Evolutionary conservation across 2,797 vertebrate species (phyloP), one percentile per base, ranked within the genome.

Genomic region (Alca torda): DNA sequence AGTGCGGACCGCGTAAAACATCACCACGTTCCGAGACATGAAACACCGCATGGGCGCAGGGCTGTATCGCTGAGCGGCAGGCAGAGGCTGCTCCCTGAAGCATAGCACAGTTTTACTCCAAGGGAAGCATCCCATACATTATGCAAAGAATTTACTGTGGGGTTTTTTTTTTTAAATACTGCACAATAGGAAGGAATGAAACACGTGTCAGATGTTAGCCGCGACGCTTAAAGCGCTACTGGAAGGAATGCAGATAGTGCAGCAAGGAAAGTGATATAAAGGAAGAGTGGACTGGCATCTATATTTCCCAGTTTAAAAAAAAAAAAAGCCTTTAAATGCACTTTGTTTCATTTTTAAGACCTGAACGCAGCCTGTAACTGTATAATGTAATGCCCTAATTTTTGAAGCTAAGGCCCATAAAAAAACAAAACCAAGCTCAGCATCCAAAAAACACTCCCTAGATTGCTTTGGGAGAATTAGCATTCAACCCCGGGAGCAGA

Each of bases 71-170:
- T 1, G 35, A 80, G 72, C 0, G 0, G 13, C 87, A 87, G 84
- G 86, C 90, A 84, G 61, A 63, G 74, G 51, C 85, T 68, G 80
- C 11, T 33, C 87, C 88, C 85, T 63, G 72, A 61, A 91, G 94
- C 92, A 69, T 1, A 28, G 81, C 33, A 54, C 24, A 61, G 2
- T 77, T 72, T 61, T 60, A 76, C 84, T 90, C 81, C 64, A 60
- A 96, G 68, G 75, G 74, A 85, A 92, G 72, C 61, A 87, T 67
- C 53, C 84, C 61, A 89, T 92, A 68, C 81, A 82, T 94, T 87
- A 90, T 94, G 78, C 76, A 95, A 81, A 87, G 43, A 75, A 91
- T 80, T 95, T 88, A 84, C 79, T 84, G n/a, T 78, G 76, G 48
- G 17, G 11, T 23, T 54, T 35, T 10, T 5, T 37, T 56, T 67